Evolutionary conservation across 2,888 invertebrate species (phyloP).

Genomic region (Chrysina gloriosa): DNA sequence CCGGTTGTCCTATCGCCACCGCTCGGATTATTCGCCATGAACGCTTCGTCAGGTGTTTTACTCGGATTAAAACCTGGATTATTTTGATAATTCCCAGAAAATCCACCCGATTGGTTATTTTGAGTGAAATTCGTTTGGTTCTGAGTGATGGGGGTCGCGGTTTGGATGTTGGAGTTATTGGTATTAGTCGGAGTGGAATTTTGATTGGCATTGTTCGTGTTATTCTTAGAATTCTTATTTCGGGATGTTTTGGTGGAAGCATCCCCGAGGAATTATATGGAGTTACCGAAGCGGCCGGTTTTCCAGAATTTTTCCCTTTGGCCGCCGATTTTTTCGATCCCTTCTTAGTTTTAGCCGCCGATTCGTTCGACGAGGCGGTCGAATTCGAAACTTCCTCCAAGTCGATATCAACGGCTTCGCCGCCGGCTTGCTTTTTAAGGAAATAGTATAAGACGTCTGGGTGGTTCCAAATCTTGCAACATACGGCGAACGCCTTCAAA

Average conservation of each 20-base stretch:
- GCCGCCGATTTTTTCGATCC: conserved; percentile 62
- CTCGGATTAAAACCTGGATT: conserved; percentile 52
- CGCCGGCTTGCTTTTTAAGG: conserved; percentile 82
- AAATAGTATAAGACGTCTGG: conserved; percentile 93
- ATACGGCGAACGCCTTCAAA: conserved; percentile 96
- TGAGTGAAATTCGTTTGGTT: conserved; percentile 22
- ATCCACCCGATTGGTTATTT: conserved; percentile 41
- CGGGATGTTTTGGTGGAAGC: conserved; percentile 32
- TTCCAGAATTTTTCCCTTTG: conserved; percentile 62
- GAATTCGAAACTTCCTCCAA: conserved; percentile 79
- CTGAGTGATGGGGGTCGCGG: conserved; percentile 32
- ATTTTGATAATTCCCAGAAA: conserved; percentile 10
- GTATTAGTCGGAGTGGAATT: conserved; percentile 52
- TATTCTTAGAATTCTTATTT: conserved; percentile 35
- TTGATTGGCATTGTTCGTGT: conserved; percentile 28
- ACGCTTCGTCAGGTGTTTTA: conserved; percentile 40
- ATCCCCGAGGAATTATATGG: conserved; percentile 60
- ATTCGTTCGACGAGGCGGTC: conserved; percentile 59
- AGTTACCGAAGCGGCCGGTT: conserved; percentile 69
- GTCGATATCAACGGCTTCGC: conserved; percentile 83
- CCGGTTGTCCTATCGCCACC: conserved; percentile 38
- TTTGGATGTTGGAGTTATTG: conserved; percentile 9
- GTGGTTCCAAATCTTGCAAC: conserved; percentile 98
- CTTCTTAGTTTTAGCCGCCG: conserved; percentile 62
- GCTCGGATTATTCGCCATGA: conserved; percentile 52